Conservation (phyloP, 2,888 invertebrate species). For the Cheilosia soror region DNA sequence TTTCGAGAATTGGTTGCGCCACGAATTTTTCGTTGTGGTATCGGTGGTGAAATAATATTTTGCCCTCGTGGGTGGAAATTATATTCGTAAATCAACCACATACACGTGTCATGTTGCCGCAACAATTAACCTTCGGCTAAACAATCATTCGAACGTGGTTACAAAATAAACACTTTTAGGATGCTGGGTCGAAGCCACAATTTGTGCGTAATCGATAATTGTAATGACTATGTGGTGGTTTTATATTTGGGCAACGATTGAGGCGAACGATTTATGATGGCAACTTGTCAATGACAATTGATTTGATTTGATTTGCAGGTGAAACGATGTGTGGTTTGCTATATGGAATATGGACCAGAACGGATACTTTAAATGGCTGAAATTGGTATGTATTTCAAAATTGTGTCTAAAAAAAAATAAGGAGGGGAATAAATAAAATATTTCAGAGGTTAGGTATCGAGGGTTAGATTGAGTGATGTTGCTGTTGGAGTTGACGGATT, state of each 20-base stretch:
- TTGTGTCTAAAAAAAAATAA: too few relatives aligned
- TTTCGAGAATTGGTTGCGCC: conserved; percentile 20
- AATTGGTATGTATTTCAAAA: too few relatives aligned
- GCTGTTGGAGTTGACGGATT: too few relatives aligned
- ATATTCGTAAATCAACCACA: conserved; percentile 63
- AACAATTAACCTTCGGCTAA: conserved; percentile 66
- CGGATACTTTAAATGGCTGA: too few relatives aligned
- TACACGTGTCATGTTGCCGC: conserved; percentile 60
- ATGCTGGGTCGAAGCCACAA: conserved; percentile 50
- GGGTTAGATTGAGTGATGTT: too few relatives aligned
- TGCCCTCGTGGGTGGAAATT: neutral
- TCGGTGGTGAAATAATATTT: conserved; percentile 31
- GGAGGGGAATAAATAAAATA: too few relatives aligned
- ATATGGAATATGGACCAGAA: too few relatives aligned
- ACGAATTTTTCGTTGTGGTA: neutral
- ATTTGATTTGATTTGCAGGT: conserved; percentile 24
- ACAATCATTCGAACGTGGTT: conserved; percentile 48
- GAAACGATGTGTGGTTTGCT: conserved; percentile 16
- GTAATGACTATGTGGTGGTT: conserved; percentile 31
- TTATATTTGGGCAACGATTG: neutral
- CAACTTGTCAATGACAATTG: conserved; percentile 27
- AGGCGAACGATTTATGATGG: conserved; percentile 36
- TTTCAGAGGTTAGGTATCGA: too few relatives aligned
- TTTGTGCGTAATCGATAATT: conserved; percentile 63
- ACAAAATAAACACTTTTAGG: conserved; percentile 61